These are phyloP conservation scores for Dione juno DNA, from an alignment of 2,888 invertebrate genomes.

Conservation along the genomic window DNA sequence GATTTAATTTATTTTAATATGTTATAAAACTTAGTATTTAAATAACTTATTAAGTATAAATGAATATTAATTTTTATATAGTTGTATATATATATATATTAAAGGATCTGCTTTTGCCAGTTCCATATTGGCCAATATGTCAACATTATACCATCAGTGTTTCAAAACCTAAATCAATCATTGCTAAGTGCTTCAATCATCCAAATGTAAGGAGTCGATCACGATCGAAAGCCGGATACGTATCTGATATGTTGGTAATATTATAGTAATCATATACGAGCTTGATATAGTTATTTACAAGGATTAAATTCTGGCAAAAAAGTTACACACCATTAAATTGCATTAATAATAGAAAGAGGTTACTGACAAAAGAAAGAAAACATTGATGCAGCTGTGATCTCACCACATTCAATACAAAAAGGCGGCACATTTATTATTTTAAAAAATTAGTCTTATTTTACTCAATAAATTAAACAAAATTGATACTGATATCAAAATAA, in stretches of 20 bases:
- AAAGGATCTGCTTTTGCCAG: constrained; percentile 28
- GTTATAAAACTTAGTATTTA: too few species aligned
- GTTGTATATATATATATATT: background rate
- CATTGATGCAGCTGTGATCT: background rate
- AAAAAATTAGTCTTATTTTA: background rate
- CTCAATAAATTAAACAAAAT: constrained; percentile 31
- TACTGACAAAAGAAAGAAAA: background rate
- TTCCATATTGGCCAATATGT: constrained; percentile 40
- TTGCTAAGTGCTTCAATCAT: constrained; percentile 45
- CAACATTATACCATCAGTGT: constrained; percentile 40
- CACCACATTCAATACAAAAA: background rate
- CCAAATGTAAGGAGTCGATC: constrained; percentile 44
- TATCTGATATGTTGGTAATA: constrained; percentile 22
- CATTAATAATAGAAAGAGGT: background rate
- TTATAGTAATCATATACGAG: constrained; percentile 16
- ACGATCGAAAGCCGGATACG: constrained; percentile 39
- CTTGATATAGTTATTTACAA: background rate
- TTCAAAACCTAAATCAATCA: constrained; percentile 47
- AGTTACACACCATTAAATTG: background rate
- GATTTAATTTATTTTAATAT: background rate
- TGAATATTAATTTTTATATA: too few species aligned
- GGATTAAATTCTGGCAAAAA: background rate
- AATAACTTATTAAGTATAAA: too few species aligned
- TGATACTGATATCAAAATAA: constrained; percentile 17
- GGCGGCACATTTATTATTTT: background rate